Base-by-base conservation (phyloP, 1,140 invertebrate species). In the Drosophila lowei region DNA sequence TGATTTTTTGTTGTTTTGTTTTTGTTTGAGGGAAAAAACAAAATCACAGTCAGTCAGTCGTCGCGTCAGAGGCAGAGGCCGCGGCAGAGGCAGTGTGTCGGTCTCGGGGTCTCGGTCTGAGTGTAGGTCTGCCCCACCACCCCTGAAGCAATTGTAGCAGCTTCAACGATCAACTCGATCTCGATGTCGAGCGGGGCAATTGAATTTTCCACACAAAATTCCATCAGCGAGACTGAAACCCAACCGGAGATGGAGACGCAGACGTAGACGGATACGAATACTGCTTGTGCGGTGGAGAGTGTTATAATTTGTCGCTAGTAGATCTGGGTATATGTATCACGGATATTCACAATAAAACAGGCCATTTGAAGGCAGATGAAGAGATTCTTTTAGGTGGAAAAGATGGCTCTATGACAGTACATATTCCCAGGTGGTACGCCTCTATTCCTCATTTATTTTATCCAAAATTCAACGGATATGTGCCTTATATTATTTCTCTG, bases 191-290 rank as follows among this genome's bases (percentile, higher is more conserved):
- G 61, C 57, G 28, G 44, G 66, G 50, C 76, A 83, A 84, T 84
- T 83, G 65, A 75, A 64, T 71, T 84, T 81, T 64, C 52, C 61
- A 62, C 50, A 72, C 66, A 47, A 25, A 65, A 46, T 61, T 57
- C 52, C 38, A 49, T 61, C 50, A 54, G 28, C 55, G 38, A 44
- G 63, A 56, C 42, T 44, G 23, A 21, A 34, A 25, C 6, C 2
- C 28, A 30, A 30, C 28, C 28, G 28, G 28, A 30, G 28, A 23
- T 23, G 28, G 28, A 30, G 28, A 30, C 3, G 28, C 7, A 8
- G 2, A 30, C 8, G 28, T 6, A 8, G 2, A 30, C 28, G 28
- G 2, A 8, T 8, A 30, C 28, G 6, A 3, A 25, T 25, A 8
- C 28, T 2, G 7, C 28, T 7, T 30, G 28, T 30, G 28, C 2